Conservation (phyloP, 1,140 invertebrate species). For the Drosophila bipectinata region DNA sequence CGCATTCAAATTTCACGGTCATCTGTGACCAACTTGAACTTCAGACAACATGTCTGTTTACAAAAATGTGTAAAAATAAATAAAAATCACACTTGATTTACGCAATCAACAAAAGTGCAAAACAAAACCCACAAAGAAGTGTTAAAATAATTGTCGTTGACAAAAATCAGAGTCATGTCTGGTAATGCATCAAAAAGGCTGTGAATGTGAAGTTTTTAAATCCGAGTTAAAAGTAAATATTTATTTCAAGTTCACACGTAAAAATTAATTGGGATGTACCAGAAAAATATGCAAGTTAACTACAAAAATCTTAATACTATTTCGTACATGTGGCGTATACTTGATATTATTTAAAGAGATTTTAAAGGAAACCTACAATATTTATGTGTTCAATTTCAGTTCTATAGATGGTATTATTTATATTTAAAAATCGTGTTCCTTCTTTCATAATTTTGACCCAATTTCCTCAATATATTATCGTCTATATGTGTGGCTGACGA, state of each 20-base stretch:
- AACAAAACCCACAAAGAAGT: slow-evolving; percentile 54
- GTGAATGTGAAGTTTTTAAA: slow-evolving; percentile 12
- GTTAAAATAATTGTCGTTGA: slow-evolving; percentile 70
- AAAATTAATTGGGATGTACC: slow-evolving; percentile 20
- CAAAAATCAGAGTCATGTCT: slow-evolving; percentile 54
- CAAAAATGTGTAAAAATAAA: slow-evolving; percentile 63
- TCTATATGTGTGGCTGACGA: slow-evolving; percentile 40
- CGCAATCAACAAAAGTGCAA: slow-evolving; percentile 49
- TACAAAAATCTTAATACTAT: not conserved
- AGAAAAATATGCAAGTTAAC: not conserved
- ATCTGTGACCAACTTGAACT: slow-evolving; percentile 63
- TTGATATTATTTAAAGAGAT: slow-evolving; percentile 1
- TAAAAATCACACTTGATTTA: slow-evolving; percentile 74
- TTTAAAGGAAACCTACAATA: not conserved
- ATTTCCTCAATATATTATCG: slow-evolving; percentile 66
- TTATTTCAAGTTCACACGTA: slow-evolving; percentile 57
- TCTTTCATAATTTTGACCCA: slow-evolving; percentile 65
- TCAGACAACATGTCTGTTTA: slow-evolving; percentile 36
- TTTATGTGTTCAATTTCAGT: not conserved
- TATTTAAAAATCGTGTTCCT: not conserved
- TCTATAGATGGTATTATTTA: not conserved
- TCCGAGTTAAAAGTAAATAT: slow-evolving; percentile 40
- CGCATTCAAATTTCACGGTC: slow-evolving; percentile 64
- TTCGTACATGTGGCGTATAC: slow-evolving; percentile 21
- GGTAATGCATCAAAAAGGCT: slow-evolving; percentile 62